These are phyloP conservation scores for Clusia tigrina DNA, from an alignment of 2,888 invertebrate species.

Conservation along the genomic window DNA sequence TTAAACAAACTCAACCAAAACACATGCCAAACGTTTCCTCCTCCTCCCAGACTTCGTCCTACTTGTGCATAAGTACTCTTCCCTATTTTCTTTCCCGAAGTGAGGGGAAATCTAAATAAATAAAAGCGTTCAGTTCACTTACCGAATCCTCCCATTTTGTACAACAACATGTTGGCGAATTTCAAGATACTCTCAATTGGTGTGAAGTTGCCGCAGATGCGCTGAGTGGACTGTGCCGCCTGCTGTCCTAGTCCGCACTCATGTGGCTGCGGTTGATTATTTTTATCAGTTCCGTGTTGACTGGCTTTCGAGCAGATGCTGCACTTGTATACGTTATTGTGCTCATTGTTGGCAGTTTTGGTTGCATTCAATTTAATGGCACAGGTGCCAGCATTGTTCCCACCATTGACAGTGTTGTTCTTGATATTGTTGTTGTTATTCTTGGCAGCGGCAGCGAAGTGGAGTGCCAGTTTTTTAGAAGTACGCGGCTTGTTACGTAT, in stretches of 20 bases:
- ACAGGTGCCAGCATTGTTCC: slow-evolving; percentile 11
- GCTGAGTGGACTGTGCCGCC: not conserved
- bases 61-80: no score
- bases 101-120: no score
- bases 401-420: not conserved
- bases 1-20: no score
- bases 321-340: slow-evolving; percentile 1
- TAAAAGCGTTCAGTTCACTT: slow-evolving; percentile 18
- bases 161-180: slow-evolving; percentile 36
- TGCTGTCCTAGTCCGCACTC: slow-evolving; percentile 7
- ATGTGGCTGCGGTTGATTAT: slow-evolving; percentile 1
- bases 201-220: slow-evolving; percentile 14
- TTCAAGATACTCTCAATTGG: slow-evolving; percentile 34
- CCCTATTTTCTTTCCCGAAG: no score
- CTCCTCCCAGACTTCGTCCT: no score
- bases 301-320: not conserved
- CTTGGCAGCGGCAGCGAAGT: slow-evolving; percentile 1
- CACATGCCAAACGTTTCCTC: no score
- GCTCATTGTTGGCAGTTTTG: slow-evolving; percentile 2
- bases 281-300: not conserved
- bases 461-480: no score
- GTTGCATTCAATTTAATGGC: no score
- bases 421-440: slow-evolving; percentile 14
- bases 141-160: slow-evolving; percentile 34
- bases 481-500: no score